Evolutionary conservation across 2,797 vertebrate genomes (phyloP).

Genomic region (Trichosurus vulpecula): DNA sequence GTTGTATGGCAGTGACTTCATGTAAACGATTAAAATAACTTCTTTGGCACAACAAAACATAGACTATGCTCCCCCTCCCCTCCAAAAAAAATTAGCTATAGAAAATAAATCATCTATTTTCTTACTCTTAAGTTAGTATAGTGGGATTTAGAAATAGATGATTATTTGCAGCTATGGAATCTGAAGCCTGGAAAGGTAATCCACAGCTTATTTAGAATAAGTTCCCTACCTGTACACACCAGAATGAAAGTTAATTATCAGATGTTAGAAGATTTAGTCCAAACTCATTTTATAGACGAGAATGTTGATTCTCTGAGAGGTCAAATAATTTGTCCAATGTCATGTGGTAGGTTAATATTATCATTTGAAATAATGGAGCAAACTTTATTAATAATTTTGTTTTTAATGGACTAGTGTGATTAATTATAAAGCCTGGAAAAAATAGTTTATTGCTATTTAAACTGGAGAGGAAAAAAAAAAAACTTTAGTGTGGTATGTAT

Average conservation of each 20-base stretch:
- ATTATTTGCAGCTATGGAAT: background rate
- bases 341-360: background rate
- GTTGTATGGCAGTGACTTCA: conserved; percentile 12
- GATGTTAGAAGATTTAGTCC: background rate
- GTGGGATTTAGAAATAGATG: background rate
- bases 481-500: background rate
- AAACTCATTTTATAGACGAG: background rate
- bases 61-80: conserved; percentile 60
- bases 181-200: background rate
- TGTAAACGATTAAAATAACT: conserved; percentile 82
- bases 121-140: background rate
- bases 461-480: background rate
- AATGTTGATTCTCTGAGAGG: background rate
- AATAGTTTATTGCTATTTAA: background rate
- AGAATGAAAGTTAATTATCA: background rate
- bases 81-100: background rate
- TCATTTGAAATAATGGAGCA: background rate
- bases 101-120: background rate
- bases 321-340: background rate
- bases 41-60: conserved; percentile 84
- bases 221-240: background rate
- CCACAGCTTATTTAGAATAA: background rate
- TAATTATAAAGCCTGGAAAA: background rate
- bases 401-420: background rate
- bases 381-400: background rate